phyloP scores from a whole-genome alignment of 2,888 invertebrate species.

The Pediacus dermestoides region DNA sequence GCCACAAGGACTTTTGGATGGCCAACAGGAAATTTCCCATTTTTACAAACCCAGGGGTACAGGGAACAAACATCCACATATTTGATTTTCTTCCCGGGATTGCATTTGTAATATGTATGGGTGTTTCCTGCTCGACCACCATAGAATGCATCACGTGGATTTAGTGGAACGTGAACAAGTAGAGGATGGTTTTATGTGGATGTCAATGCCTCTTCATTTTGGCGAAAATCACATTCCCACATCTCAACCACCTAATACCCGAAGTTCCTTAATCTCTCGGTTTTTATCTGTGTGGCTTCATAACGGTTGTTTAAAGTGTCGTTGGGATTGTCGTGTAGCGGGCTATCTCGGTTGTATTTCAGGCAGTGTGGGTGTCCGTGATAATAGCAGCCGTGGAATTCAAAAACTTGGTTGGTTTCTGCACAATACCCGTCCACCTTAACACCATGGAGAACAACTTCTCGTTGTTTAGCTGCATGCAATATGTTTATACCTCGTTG shows the following conservation, averaged over 20 bases:
- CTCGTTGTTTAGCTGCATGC: constrained; percentile 22
- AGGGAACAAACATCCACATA: constrained; percentile 34
- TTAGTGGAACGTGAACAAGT: constrained; percentile 15
- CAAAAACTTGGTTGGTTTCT: constrained; percentile 19
- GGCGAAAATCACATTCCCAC: constrained; percentile 23
- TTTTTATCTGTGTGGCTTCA: constrained; percentile 16
- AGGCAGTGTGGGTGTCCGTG: constrained; percentile 19
- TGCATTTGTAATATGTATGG: constrained; percentile 19
- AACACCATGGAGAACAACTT: constrained; percentile 18
- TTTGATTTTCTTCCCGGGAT: constrained; percentile 26
- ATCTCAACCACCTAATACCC: constrained; percentile 19
- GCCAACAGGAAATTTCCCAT: constrained; percentile 31
- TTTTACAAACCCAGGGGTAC: constrained; percentile 36
- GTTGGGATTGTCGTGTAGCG: constrained; percentile 8
- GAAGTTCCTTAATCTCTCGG: constrained; percentile 6
- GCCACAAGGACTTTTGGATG: constrained; percentile 28
- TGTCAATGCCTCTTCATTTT: constrained; percentile 8
- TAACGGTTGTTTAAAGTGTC: constrained; percentile 13
- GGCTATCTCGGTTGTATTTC: constrained; percentile 10
- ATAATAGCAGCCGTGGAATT: constrained; percentile 23
- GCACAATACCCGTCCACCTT: constrained; percentile 20
- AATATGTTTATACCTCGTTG: constrained; percentile 19
- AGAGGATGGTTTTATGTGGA: constrained; percentile 14
- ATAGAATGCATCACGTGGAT: constrained; percentile 22
- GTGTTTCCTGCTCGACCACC: constrained; percentile 18